phyloP scores from a whole-genome alignment of 2,113 vertebrate genomes.

The Orthonyx spaldingii region DNA sequence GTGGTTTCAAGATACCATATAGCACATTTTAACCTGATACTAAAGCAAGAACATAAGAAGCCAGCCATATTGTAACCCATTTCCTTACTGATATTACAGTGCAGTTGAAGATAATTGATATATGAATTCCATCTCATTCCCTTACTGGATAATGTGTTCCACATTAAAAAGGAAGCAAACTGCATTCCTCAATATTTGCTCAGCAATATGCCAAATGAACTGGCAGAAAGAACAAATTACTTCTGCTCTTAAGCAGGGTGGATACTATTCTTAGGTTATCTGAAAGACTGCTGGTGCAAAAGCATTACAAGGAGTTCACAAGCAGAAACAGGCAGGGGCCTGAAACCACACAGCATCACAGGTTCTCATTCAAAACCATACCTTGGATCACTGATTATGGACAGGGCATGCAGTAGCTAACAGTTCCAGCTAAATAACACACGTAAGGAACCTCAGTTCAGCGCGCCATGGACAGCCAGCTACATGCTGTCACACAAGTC shows the following conservation, averaged over 20 bases:
- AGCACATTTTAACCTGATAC: neutral
- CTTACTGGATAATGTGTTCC: slow-evolving; percentile 19
- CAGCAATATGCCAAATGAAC: slow-evolving; percentile 31
- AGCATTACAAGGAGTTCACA: neutral
- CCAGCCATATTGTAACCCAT: neutral
- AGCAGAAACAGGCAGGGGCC: neutral
- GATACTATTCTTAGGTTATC: slow-evolving; percentile 38
- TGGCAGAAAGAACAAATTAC: slow-evolving; percentile 43
- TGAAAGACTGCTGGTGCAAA: neutral
- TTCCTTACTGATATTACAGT: slow-evolving; percentile 1
- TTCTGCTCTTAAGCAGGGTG: neutral
- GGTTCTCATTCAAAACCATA: neutral
- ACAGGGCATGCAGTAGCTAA: neutral
- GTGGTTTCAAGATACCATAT: neutral
- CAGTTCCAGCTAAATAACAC: neutral
- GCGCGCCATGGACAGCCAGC: rapidly evolving
- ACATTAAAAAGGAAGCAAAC: slow-evolving; percentile 38
- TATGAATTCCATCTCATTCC: neutral
- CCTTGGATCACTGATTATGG: neutral
- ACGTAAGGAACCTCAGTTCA: neutral
- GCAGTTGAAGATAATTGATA: slow-evolving; percentile 2
- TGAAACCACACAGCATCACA: neutral
- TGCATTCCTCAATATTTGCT: slow-evolving; percentile 40
- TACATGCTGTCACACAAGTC: neutral
- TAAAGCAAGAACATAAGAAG: neutral